A percentile compares a stretch with the other conserved stretches of the same genome.
Conservation (phyloP, 2,888 invertebrate genomes). For the Cantharis rufa region DNA sequence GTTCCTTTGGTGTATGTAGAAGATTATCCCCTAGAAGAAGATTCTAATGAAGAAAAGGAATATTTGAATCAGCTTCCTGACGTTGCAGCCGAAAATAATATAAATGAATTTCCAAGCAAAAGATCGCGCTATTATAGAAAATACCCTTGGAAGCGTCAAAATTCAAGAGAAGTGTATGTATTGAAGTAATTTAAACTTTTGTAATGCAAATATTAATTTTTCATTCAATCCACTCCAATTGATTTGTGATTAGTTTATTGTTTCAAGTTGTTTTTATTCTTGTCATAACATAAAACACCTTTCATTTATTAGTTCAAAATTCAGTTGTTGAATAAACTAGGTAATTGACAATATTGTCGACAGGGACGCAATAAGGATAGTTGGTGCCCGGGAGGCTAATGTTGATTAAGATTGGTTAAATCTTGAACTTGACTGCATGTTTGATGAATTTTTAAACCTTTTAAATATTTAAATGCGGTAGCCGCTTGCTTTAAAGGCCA, state of each 20-base stretch:
- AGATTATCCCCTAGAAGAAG: constrained; percentile 29
- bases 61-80: constrained; percentile 22
- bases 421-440: no score
- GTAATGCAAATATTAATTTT: neutral
- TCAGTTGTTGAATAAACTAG: neutral
- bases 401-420: no score
- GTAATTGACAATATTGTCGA: neutral
- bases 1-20: constrained; percentile 53
- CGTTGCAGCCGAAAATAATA: constrained; percentile 4
- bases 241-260: neutral
- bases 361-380: neutral
- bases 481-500: no score
- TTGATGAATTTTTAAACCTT: no score
- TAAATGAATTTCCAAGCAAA: constrained; percentile 47
- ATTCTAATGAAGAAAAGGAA: constrained; percentile 11
- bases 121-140: constrained; percentile 64
- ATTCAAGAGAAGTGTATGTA: constrained; percentile 47
- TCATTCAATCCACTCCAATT: neutral
- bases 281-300: neutral
- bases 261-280: neutral
- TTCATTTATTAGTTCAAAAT: neutral
- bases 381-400: no score
- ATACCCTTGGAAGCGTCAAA: constrained; percentile 68
- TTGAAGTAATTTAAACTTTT: neutral
- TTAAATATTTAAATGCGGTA: no score